phyloP scores from a whole-genome alignment of 2,113 vertebrate species.

The Stictonetta naevosa region DNA sequence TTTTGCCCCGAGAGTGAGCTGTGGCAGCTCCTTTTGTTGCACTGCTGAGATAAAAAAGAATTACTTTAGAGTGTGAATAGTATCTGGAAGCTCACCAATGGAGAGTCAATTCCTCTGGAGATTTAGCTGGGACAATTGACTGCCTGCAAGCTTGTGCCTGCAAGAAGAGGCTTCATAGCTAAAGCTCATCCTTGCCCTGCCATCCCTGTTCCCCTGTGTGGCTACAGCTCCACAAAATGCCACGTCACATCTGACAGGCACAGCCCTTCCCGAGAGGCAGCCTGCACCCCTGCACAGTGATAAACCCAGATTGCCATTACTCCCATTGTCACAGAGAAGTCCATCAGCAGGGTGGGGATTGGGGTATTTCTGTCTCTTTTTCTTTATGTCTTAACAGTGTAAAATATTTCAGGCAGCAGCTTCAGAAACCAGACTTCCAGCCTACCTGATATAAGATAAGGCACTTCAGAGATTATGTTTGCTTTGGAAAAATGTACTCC shows the following conservation, averaged over 20 bases:
- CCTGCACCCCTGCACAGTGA: not conserved
- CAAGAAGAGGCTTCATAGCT: not conserved
- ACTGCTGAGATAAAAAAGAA: not conserved
- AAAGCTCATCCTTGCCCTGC: not conserved
- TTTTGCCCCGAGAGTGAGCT: not conserved
- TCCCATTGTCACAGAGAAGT: not conserved
- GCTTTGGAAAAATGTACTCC: not conserved
- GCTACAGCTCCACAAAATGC: not conserved
- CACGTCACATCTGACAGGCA: not conserved
- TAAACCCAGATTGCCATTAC: fast-evolving
- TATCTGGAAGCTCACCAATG: slow-evolving; percentile 26
- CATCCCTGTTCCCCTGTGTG: not conserved
- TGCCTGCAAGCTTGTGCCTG: not conserved
- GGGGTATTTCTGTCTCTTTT: not conserved
- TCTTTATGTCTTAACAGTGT: not conserved
- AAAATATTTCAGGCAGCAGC: not conserved
- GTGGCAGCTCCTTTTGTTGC: not conserved
- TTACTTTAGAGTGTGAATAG: not conserved
- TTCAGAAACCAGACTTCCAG: not conserved
- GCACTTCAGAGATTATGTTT: not conserved
- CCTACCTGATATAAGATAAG: not conserved
- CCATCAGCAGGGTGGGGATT: not conserved
- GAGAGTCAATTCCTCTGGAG: not conserved
- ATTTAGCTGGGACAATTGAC: not conserved
- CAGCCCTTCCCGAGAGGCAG: not conserved